Base-by-base conservation (phyloP, 2,113 vertebrate genomes). In the Ancistrus triradiatus region DNA sequence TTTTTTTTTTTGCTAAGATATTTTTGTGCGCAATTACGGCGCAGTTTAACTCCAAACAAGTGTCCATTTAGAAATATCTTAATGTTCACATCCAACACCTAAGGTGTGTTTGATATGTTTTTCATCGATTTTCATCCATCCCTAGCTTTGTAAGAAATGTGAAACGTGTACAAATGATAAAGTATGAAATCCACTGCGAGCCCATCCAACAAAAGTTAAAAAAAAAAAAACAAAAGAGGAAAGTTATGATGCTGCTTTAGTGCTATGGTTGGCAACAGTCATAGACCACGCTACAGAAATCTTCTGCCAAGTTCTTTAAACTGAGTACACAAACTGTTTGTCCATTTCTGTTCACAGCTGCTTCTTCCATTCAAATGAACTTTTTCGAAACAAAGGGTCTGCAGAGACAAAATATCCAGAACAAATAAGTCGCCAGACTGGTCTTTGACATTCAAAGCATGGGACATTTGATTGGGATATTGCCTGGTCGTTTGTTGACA, bases 361-460 rank as follows among this genome's bases (percentile, higher is more conserved):
- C 87, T 51, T 48, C 21, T 47, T 82, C 72, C 76, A 78, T 78
- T 83, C 60, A 81, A 78, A 84, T 73, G 77, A 82, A 75, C 47
- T 19, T 64, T 61, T 64, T 42, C 22, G n/a, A n/a, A n/a, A n/a
- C n/a, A 80, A 82, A 83, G 79, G 76, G 80, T 85, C 73, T 81
- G 71, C 79, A 71, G 63, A 72, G 63, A 31, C 44, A 80, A 74
- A 68, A 64, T 69, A 61, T 66, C 75, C 63, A 42, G 69, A 71
- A 68, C 65, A 77, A 56, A 43, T 61, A 78, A 49, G 73, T 78
- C 76, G 65, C 65, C 37, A 53, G 70, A 67, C 78, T 70, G 14
- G 55, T 73, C 78, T 87, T 85, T 86, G 85, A 86, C 80, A 85
- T 85, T 87, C 83, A 86, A 85, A 87, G 79, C 70, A 47, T 63